Base-by-base conservation (phyloP, 2,113 vertebrate species). In the Onychorhynchus coronatus region DNA sequence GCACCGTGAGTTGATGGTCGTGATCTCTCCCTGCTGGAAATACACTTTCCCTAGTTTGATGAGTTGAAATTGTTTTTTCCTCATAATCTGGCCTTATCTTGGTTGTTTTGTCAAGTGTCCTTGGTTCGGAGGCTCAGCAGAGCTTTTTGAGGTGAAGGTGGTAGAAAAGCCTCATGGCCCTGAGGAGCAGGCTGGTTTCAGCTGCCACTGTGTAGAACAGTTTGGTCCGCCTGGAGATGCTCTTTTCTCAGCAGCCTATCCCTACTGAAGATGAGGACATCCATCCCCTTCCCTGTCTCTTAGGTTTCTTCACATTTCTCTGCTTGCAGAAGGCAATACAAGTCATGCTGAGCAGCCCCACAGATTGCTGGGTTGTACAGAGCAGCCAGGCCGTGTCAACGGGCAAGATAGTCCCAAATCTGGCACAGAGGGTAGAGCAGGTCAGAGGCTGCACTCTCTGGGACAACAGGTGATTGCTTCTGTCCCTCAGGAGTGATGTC, bases 1-100 rank as follows among this genome's bases (percentile, higher is more conserved):
- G 24, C 0, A 1, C 62, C 0, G 0, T 83, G 39, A 75, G 30
- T 53, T 1, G 1, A 30, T n/a, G 24, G 11, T 68, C 17, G 41
- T 62, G 30, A 55, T 70, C 55, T 83, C 30, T 14, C 11, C 39
- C 47, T 55, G 47, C 41, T 11, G 14, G 25, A 89, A 47, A 55
- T 35, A 35, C 17, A 8, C 17, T 52, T 68, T 41, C 17, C 17
- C 24, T 62, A 23, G 71, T 83, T 83, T 55, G 47, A 49, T 70
- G 55, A 62, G 30, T 47, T 55, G 17, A 17, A 11, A 22, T 68
- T 62, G 41, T 35, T 70, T 83, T 33, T 70, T 31, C n/a, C n/a
- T 53, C n/a, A 21, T 70, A 83, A 53, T 61, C n/a, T 47, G 53
- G 30, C 75, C 0, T 39, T 46, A 23, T 53, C 28, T 82, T 61